A percentile compares a stretch with the other conserved stretches of the same genome.
phyloP scores from a whole-genome alignment of 2,888 invertebrate genomes.

The Erebia ligea region DNA sequence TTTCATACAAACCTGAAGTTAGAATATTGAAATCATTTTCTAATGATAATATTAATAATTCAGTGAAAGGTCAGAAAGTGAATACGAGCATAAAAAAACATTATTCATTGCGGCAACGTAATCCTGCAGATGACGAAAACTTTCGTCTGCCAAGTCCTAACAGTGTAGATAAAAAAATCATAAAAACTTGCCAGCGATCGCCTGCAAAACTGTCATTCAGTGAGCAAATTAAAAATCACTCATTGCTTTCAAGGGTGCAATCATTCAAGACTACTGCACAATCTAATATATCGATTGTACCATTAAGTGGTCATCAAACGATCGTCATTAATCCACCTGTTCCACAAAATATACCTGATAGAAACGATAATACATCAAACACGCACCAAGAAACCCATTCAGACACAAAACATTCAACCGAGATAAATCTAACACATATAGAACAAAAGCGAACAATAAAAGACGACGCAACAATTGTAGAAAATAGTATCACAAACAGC shows the following conservation, averaged over 20 bases:
- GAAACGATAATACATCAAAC: slow-evolving; percentile 14
- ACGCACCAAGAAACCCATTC: slow-evolving; percentile 20
- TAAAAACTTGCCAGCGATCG: slow-evolving; percentile 41
- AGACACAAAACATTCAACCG: slow-evolving; percentile 9
- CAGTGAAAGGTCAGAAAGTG: slow-evolving; percentile 56
- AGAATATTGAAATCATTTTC: slow-evolving; percentile 67
- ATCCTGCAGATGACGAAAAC: slow-evolving; percentile 67
- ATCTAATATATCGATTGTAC: slow-evolving; percentile 75
- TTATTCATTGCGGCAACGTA: slow-evolving; percentile 77
- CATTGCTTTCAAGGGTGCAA: slow-evolving; percentile 72
- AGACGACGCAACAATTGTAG: slow-evolving; percentile 1
- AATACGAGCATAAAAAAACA: slow-evolving; percentile 70
- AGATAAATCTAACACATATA: slow-evolving; percentile 13
- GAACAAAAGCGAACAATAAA: slow-evolving; percentile 14
- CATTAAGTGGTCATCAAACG: slow-evolving; percentile 81
- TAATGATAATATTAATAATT: slow-evolving; percentile 67
- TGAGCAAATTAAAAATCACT: slow-evolving; percentile 61
- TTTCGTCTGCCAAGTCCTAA: slow-evolving; percentile 71
- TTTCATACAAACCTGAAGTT: slow-evolving; percentile 59
- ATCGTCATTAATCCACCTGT: slow-evolving; percentile 77
- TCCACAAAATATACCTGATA: slow-evolving; percentile 35
- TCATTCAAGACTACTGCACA: slow-evolving; percentile 77
- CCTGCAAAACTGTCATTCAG: slow-evolving; percentile 41
- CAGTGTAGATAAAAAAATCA: slow-evolving; percentile 56
- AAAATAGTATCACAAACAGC: slow-evolving; percentile 10